Conservation (phyloP, 2,888 invertebrate species). For the Portevinia maculata region DNA sequence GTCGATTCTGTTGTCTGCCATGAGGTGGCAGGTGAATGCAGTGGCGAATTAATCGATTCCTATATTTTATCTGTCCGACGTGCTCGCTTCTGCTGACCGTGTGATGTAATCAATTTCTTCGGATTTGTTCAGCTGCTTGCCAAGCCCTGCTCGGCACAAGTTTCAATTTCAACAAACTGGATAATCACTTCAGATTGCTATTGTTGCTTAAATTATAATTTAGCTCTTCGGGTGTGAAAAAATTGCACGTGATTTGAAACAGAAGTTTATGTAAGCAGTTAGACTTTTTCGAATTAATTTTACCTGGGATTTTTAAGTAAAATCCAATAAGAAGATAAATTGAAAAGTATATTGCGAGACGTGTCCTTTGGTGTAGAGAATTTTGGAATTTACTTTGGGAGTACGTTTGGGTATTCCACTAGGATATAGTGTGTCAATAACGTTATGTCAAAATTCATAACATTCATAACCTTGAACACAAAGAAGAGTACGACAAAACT, state of each 20-base stretch:
- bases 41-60: conserved; percentile 66
- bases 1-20: conserved; percentile 24
- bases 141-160: conserved; percentile 4
- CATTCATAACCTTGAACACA: too few relatives aligned
- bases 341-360: too few relatives aligned
- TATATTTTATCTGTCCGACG: conserved; percentile 69
- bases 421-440: too few relatives aligned
- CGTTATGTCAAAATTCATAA: too few relatives aligned
- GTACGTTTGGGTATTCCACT: too few relatives aligned
- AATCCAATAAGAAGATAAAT: too few relatives aligned
- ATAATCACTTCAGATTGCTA: conserved; percentile 51
- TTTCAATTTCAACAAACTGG: conserved; percentile 57
- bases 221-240: neutral
- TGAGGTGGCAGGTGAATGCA: conserved; percentile 54
- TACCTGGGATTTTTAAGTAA: too few relatives aligned
- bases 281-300: too few relatives aligned
- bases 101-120: conserved; percentile 68
- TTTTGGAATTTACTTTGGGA: too few relatives aligned
- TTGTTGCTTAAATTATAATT: conserved; percentile 41
- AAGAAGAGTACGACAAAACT: too few relatives aligned
- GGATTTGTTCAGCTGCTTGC: conserved; percentile 1
- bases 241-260: conserved; percentile 49
- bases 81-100: conserved; percentile 58
- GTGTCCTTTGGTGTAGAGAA: too few relatives aligned
- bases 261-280: neutral